A percentile compares a stretch with the other conserved stretches of the same genome.
These are phyloP conservation scores for Sitta europaea DNA, from an alignment of 2,113 vertebrate species.

Conservation along the genomic window DNA sequence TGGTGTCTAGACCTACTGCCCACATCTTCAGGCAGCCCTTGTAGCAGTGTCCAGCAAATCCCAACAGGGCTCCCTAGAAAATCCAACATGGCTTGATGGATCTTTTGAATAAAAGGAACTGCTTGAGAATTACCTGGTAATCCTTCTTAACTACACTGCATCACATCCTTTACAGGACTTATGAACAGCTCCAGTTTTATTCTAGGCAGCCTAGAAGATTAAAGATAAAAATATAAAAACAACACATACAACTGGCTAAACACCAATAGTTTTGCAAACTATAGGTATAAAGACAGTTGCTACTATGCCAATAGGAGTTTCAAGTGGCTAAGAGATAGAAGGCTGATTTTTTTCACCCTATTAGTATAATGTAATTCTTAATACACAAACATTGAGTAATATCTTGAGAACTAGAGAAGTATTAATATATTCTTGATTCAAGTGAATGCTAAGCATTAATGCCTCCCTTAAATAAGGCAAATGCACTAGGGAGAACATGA, in stretches of 20 bases:
- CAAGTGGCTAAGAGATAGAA: neutral
- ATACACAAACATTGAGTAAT: neutral
- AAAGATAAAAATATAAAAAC: neutral
- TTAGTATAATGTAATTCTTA: neutral
- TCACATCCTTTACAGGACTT: neutral
- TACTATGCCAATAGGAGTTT: neutral
- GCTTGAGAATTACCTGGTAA: neutral
- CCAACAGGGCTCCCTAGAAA: neutral
- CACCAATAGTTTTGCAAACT: neutral
- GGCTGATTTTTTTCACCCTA: neutral
- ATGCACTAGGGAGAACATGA: slow-evolving; percentile 23
- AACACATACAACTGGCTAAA: neutral
- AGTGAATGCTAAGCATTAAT: neutral
- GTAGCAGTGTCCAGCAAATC: neutral
- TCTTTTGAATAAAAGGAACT: neutral
- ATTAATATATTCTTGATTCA: neutral
- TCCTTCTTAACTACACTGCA: neutral
- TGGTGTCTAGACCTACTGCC: neutral
- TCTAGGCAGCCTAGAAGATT: neutral
- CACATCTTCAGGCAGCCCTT: neutral
- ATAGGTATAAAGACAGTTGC: neutral
- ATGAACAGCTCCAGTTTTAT: neutral
- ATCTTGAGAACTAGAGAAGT: neutral
- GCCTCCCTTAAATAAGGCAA: slow-evolving; percentile 31
- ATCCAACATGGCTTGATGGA: neutral